A percentile compares a stretch with the other conserved stretches of the same genome.
These are phyloP conservation scores for Sesia bembeciformis DNA, from an alignment of 2,888 invertebrate genomes.

Conservation along the genomic window DNA sequence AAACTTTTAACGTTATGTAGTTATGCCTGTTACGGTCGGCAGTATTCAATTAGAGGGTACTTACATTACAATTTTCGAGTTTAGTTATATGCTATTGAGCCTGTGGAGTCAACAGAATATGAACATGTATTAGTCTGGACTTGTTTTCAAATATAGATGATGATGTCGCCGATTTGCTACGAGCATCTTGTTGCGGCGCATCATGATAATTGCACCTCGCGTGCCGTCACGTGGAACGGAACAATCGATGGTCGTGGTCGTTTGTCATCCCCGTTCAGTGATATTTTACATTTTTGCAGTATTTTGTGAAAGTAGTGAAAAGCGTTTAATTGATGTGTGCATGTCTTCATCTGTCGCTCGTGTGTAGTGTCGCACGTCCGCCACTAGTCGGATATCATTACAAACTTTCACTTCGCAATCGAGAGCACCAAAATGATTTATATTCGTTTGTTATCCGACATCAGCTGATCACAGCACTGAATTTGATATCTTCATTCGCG, in stretches of 20 bases:
- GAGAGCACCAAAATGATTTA: slow-evolving; percentile 39
- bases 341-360: slow-evolving; percentile 31
- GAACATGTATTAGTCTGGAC: too few species aligned
- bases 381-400: slow-evolving; percentile 26
- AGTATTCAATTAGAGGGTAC: slow-evolving; percentile 39
- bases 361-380: slow-evolving; percentile 40
- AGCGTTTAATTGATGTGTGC: slow-evolving; percentile 34
- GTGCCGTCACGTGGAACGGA: slow-evolving; percentile 13
- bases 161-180: too few species aligned
- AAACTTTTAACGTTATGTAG: slow-evolving; percentile 49
- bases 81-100: too few species aligned
- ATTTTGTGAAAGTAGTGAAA: slow-evolving; percentile 40
- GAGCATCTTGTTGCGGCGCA: slow-evolving; percentile 3
- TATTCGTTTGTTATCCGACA: slow-evolving; percentile 44
- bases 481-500: slow-evolving; percentile 27
- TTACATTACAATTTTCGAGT: background rate
- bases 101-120: too few species aligned
- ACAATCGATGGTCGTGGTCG: slow-evolving; percentile 14
- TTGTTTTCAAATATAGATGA: too few species aligned
- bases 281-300: slow-evolving; percentile 16
- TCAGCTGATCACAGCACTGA: slow-evolving; percentile 48
- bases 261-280: slow-evolving; percentile 4
- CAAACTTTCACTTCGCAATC: slow-evolving; percentile 54
- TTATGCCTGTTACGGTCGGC: slow-evolving; percentile 61
- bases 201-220: slow-evolving; percentile 8